Base-by-base conservation (phyloP, 64 coral and sea anemone species). In the Anthopleura sola region DNA sequence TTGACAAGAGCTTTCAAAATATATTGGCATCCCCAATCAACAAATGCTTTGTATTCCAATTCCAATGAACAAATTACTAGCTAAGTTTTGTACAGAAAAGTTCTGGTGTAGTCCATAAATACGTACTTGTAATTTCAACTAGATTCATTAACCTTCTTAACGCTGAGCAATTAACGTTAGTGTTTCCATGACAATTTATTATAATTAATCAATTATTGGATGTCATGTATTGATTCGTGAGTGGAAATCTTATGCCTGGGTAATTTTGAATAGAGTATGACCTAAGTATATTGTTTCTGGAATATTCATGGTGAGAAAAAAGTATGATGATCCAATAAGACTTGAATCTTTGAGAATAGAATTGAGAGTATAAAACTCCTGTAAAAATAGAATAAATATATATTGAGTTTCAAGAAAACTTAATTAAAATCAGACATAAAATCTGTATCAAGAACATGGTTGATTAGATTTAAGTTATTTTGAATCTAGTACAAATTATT, bases 131-230 rank as follows among this genome's bases (percentile, higher is more conserved):
- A 53, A 71, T 34, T 17, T 71, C 26, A 71, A 71, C 1, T 29
- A 32, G 14, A 34, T 33, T 31, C 66, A 34, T 20, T 33, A 14
- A 34, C 1, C 66, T 36, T 9, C 34, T 15, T 13, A 53, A 53
- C n/a, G n/a, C 66, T 14, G 23, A 12, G n/a, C 29, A 34, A 34
- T 71, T 71, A 71, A 71, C 66, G 31, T 71, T 29, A 34, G 66
- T 34, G 66, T 71, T 71, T 20, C 66, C 34, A 71, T 71, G 66
- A 34, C 66, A 36, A 71, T 71, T n/a, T n/a, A n/a, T n/a, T 71
- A 16, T 34, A 36, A 71, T 71, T 71, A 71, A 36, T 71, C 29
- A 34, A 71, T 17, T 16, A 34, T 16, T 71, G 29, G 2, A 71
- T 71, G 29, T 33, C 66, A 33, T 28, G 7, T 2, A 20, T 8